Evolutionary conservation across 2,113 vertebrate species (phyloP).

Genomic region (Cricetomys ansorgei): DNA sequence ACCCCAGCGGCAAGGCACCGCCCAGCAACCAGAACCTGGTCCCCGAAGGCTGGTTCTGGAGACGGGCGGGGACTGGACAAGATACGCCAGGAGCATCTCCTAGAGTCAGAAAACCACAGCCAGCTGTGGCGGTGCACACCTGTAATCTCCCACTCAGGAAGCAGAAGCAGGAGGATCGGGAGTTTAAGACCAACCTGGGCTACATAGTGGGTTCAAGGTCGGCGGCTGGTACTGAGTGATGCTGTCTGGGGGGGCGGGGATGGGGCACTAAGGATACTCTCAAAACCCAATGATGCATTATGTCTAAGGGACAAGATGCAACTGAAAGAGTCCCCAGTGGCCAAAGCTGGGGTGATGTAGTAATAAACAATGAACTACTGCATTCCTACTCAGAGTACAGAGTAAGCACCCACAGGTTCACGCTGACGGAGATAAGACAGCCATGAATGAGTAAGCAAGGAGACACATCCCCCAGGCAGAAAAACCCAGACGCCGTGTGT

Average conservation of each 20-base stretch:
- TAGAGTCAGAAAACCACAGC: no score
- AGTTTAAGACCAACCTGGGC: background rate
- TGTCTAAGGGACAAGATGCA: background rate
- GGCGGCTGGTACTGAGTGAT: background rate
- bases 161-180: background rate
- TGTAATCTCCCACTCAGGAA: background rate
- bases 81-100: background rate
- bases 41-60: background rate
- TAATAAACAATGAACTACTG: background rate
- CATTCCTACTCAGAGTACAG: background rate
- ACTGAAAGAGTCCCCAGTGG: background rate
- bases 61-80: background rate
- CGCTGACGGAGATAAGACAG: background rate
- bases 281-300: background rate
- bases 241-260: background rate
- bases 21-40: background rate
- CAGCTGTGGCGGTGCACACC: fast-evolving
- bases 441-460: background rate
- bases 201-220: background rate
- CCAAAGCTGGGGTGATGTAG: background rate
- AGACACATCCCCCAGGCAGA: background rate
- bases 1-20: background rate
- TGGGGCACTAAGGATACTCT: background rate
- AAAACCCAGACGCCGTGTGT: background rate
- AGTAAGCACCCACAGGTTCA: background rate